phyloP scores from a whole-genome alignment of 2,113 vertebrate genomes.

The Petaurus breviceps region DNA sequence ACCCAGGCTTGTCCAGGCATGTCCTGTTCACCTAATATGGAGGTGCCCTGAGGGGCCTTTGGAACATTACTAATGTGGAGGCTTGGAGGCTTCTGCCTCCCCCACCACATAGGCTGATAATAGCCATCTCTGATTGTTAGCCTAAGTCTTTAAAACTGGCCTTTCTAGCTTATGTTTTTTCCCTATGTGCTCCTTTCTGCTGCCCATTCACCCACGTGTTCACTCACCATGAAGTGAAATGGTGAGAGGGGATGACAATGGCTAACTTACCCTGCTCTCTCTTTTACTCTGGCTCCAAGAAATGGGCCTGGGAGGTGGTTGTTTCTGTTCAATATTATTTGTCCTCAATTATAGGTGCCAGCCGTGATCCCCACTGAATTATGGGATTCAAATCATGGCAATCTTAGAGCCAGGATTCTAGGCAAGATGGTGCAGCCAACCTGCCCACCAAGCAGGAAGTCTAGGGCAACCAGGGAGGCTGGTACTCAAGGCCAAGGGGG shows the following conservation, averaged over 20 bases:
- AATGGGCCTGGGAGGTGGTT: background rate
- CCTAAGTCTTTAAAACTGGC: background rate
- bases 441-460: background rate
- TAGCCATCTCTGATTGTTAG: background rate
- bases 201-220: background rate
- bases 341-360: background rate
- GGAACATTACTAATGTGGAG: background rate
- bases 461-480: background rate
- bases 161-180: background rate
- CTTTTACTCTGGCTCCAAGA: background rate
- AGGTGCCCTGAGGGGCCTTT: background rate
- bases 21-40: background rate
- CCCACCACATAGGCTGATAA: background rate
- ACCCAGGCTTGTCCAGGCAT: background rate
- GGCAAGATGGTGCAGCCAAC: background rate
- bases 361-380: background rate
- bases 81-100: background rate
- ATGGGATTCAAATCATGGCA: background rate
- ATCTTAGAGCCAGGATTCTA: background rate
- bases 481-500: background rate
- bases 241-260: background rate
- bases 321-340: background rate
- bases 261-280: background rate
- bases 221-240: background rate
- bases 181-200: background rate